Evolutionary conservation across 1,140 invertebrate species (phyloP), one percentile per base, ranked within the genome.

Genomic region (Tetragnatha versicolor): DNA sequence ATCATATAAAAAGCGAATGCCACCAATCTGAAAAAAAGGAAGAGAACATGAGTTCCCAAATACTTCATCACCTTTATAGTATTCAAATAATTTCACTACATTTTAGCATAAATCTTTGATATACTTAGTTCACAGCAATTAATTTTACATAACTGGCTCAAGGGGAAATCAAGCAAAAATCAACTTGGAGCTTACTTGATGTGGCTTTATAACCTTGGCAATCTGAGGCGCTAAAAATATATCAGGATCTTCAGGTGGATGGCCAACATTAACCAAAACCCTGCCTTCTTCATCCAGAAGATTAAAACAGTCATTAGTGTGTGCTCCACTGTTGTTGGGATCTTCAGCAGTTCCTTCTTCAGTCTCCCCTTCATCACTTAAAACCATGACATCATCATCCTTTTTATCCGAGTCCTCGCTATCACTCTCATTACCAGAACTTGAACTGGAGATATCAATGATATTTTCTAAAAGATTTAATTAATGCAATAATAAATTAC

Each of bases 201-300:
- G 97, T 5, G 97, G 95, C 88, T 99, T 99, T 39, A 99, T 95
- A 63, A 94, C 90, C 82, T 91, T 89, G 0, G 95, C 93, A 61
- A 99, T 93, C 85, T 98, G 96, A 2, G 94, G 93, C 6, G 96
- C 93, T 39, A 99, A 88, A 85, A 93, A 99, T 53, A 99, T 93
- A 84, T 98, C 97, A 25, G 92, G 91, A 83, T 99, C 98, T 66
- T 91, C 91, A 51, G 93, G 90, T 0, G 95, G 93, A 88, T 98
- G 96, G n/a, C 94, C 96, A 49, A 98, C 92, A 86, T 99, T 99
- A 29, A 99, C 93, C 35, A 98, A 87, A 22, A 99, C 95, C 51
- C 94, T 88, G 2, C 97, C 97, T 84, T 95, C 90, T 73, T 94
- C 92, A 87, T 99, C 95, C 3, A 94, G 93, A 78, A 92, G 86